phyloP scores from a whole-genome alignment of 2,113 vertebrate genomes.

The Podocnemis expansa region DNA sequence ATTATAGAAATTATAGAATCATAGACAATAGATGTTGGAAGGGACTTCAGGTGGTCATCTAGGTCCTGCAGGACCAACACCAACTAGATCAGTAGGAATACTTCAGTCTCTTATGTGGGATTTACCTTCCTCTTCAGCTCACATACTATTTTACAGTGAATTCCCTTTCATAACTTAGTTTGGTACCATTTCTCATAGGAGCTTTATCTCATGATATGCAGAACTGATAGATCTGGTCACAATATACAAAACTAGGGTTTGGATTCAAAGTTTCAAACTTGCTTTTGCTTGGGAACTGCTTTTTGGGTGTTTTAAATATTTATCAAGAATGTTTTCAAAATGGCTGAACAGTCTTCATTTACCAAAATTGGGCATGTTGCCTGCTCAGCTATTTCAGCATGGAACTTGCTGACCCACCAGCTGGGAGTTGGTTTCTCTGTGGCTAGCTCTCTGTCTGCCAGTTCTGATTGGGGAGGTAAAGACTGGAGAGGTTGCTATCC shows the following conservation, averaged over 20 bases:
- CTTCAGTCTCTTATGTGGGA: neutral
- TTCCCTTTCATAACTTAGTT: neutral
- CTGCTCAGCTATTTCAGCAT: rapidly evolving
- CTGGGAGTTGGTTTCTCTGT: neutral
- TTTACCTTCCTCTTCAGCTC: neutral
- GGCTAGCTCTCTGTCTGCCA: neutral
- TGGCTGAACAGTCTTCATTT: neutral
- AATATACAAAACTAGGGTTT: neutral
- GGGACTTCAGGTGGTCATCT: too few species aligned
- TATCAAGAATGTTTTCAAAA: neutral
- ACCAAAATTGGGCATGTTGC: neutral
- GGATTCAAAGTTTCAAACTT: neutral
- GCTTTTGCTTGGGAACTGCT: constrained; percentile 16
- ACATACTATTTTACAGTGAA: neutral
- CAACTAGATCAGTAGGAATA: neutral
- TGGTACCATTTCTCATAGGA: neutral
- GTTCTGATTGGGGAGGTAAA: neutral
- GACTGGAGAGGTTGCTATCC: neutral
- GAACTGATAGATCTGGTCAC: neutral
- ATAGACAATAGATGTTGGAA: neutral
- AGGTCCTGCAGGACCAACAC: too few species aligned
- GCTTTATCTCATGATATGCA: neutral
- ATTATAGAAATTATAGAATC: neutral
- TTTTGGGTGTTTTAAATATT: neutral
- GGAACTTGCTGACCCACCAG: rapidly evolving